These are phyloP conservation scores for Antechinus stuartii DNA, from an alignment of 2,113 vertebrate species.

Conservation along the genomic window DNA sequence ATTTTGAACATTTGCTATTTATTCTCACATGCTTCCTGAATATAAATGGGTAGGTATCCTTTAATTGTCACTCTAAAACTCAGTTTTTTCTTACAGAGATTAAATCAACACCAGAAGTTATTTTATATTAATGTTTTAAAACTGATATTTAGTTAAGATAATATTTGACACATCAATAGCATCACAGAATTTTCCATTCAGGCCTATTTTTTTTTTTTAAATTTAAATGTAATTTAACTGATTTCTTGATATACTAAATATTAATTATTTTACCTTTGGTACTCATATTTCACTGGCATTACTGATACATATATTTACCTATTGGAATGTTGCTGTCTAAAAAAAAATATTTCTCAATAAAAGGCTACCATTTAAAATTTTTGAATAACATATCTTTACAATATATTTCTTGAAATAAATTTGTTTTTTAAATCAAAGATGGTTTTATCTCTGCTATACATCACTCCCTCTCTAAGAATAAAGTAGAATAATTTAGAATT, in stretches of 20 bases:
- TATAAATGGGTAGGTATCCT: conserved; percentile 20
- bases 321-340: conserved; percentile 41
- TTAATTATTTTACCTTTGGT: conserved; percentile 40
- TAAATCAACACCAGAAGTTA: conserved; percentile 19
- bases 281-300: conserved; percentile 34
- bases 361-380: conserved; percentile 46
- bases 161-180: background rate
- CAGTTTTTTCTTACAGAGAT: conserved; percentile 10
- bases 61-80: background rate
- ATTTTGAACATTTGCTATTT: conserved; percentile 8
- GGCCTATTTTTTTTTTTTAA: background rate
- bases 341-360: conserved; percentile 40
- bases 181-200: background rate
- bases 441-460: conserved; percentile 34
- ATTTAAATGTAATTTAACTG: background rate
- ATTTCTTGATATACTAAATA: conserved; percentile 28
- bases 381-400: conserved; percentile 32
- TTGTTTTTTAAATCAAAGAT: conserved; percentile 57
- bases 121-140: conserved; percentile 17
- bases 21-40: conserved; percentile 22
- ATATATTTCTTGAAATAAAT: conserved; percentile 51
- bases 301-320: conserved; percentile 45
- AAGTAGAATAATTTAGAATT: background rate
- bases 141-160: background rate
- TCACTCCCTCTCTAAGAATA: background rate